These are phyloP conservation scores for Tineola bisselliella DNA, from an alignment of 2,888 invertebrate species.

Conservation along the genomic window DNA sequence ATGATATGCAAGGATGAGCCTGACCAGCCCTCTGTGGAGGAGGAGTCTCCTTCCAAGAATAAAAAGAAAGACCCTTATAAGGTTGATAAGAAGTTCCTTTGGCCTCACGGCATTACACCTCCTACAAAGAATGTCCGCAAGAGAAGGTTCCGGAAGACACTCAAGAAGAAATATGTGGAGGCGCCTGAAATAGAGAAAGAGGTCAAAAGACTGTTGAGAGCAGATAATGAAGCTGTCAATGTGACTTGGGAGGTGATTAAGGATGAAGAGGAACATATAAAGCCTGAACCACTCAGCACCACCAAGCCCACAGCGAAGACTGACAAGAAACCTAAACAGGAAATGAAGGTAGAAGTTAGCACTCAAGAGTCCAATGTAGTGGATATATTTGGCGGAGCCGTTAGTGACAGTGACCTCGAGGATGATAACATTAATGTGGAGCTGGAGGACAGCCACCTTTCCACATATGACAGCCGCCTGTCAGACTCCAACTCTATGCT, in stretches of 20 bases:
- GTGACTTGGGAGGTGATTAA: constrained; percentile 90
- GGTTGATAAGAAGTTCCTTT: constrained; percentile 89
- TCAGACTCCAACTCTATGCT: constrained; percentile 67
- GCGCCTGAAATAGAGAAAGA: constrained; percentile 99
- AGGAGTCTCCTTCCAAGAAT: constrained; percentile 80
- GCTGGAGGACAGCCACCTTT: constrained; percentile 81
- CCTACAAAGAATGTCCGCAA: constrained; percentile 95
- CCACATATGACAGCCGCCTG: constrained; percentile 77
- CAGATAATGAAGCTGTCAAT: constrained; percentile 91
- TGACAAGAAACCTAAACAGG: constrained; percentile 44
- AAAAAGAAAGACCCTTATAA: constrained; percentile 86
- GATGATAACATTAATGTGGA: constrained; percentile 84
- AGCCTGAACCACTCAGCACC: constrained; percentile 31
- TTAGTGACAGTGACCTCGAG: constrained; percentile 86
- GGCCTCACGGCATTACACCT: constrained; percentile 95
- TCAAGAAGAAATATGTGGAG: constrained; percentile 97
- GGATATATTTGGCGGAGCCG: constrained; percentile 92
- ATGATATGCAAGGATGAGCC: constrained; percentile 91
- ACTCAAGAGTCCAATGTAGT: constrained; percentile 45
- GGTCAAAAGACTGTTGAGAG: constrained; percentile 89
- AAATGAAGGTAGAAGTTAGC: constrained; percentile 26
- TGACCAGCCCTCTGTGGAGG: constrained; percentile 77
- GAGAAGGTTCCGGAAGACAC: constrained; percentile 90
- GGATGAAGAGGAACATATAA: constrained; percentile 80
- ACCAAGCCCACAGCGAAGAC: constrained; percentile 25